Evolutionary conservation across 2,113 vertebrate species (phyloP).

Genomic region (Murina feae): DNA sequence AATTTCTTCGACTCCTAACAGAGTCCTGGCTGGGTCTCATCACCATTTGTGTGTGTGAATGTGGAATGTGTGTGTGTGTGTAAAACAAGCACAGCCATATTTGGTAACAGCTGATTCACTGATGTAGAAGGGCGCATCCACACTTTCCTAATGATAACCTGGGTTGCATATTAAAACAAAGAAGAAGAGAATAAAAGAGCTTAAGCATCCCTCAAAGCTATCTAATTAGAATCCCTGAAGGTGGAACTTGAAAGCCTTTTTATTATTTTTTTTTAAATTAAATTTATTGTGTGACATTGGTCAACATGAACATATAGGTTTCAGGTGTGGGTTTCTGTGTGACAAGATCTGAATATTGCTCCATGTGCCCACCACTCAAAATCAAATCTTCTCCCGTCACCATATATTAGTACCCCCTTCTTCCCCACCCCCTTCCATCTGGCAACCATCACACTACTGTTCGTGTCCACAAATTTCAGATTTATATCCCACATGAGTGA

Average conservation of each 20-base stretch:
- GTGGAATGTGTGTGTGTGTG: neutral
- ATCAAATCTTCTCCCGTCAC: too few relatives aligned
- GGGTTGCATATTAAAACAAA: neutral
- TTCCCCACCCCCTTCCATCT: too few relatives aligned
- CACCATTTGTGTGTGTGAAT: neutral
- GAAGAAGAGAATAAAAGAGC: neutral
- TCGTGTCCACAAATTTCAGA: too few relatives aligned
- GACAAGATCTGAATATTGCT: too few relatives aligned
- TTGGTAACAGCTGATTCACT: neutral
- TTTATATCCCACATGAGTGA: too few relatives aligned
- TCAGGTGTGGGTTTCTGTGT: too few relatives aligned
- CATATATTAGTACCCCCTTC: too few relatives aligned
- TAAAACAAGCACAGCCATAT: neutral
- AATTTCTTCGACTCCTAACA: neutral
- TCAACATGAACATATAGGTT: too few relatives aligned
- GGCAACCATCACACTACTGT: too few relatives aligned
- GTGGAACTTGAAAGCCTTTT: neutral
- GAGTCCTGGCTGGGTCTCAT: neutral
- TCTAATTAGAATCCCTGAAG: neutral
- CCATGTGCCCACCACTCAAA: too few relatives aligned
- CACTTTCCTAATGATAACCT: neutral
- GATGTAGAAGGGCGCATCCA: neutral
- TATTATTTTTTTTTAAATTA: neutral
- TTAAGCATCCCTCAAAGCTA: neutral
- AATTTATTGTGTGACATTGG: too few relatives aligned